Percentiles rank a stretch among this genome's conserved stretches.
Evolutionary conservation across 1,140 invertebrate genomes (phyloP).

Genomic region (Ditylenchus dipsaci): DNA sequence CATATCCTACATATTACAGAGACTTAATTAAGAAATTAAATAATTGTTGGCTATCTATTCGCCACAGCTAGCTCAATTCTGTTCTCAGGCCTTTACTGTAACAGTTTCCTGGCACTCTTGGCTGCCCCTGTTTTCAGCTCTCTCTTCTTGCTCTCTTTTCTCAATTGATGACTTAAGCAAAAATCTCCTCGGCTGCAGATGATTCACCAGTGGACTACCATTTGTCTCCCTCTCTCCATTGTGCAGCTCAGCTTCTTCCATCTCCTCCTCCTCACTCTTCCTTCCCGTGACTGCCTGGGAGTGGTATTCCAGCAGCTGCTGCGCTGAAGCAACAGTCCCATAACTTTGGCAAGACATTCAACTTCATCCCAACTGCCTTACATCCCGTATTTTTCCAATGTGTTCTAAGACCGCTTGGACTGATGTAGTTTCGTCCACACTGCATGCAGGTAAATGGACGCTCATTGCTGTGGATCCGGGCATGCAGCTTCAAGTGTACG

Average conservation of each 20-base stretch:
- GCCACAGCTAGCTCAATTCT: too few relatives aligned
- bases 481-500: slow-evolving; percentile 92
- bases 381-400: slow-evolving; percentile 58
- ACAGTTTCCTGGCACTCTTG: too few relatives aligned
- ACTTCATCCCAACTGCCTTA: slow-evolving; percentile 23
- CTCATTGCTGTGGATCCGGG: slow-evolving; percentile 92
- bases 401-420: slow-evolving; percentile 73
- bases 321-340: slow-evolving; percentile 25
- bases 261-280: not conserved
- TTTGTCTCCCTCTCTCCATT: too few relatives aligned
- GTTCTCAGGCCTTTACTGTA: too few relatives aligned
- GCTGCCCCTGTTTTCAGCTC: too few relatives aligned
- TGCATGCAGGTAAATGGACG: slow-evolving; percentile 83
- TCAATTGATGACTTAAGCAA: not conserved
- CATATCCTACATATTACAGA: too few relatives aligned
- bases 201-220: not conserved
- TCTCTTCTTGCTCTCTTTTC: too few relatives aligned
- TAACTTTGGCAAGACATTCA: slow-evolving; percentile 27
- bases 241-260: not conserved
- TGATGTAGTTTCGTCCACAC: slow-evolving; percentile 96
- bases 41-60: too few relatives aligned
- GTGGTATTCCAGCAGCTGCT: not conserved
- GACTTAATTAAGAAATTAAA: too few relatives aligned
- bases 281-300: not conserved
- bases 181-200: not conserved